Evolutionary conservation across 2,797 vertebrate species (phyloP), one percentile per base, ranked within the genome.

Genomic region (Pogonophryne albipinna): DNA sequence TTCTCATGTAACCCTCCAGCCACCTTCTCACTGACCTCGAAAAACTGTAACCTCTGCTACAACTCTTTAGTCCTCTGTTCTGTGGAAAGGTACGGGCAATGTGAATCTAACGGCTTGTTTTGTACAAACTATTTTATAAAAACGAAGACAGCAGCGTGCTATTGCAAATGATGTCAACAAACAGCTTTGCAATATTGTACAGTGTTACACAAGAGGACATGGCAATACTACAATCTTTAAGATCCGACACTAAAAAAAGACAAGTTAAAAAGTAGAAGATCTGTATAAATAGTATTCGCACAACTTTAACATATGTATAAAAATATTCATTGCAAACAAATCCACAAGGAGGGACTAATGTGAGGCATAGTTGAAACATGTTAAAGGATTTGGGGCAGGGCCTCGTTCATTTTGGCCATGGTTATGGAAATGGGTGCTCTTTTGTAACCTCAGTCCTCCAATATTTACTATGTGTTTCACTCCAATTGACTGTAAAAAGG

Each of bases 221-320:
- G 83, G 66, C 45, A 77, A 80, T 5, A 1, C 47, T 38, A 38
- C 34, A 38, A 38, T 38, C 34, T 38, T 38, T 8, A 38, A 76
- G 70, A 65, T 70, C 52, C 47, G 20, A 80, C 51, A 38, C 68
- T 67, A 78, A 78, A 76, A 76, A 85, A 71, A 83, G 53, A 91
- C 86, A 71, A 91, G 82, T 80, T 88, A 76, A 76, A 81, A 90
- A 86, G 84, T 92, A 92, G 87, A 93, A 93, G 90, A 92, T 91
- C 75, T 88, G 71, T 94, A 95, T 95, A 95, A 95, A 95, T 95
- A 95, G 82, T 77, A 66, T 84, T 80, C 77, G 85, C 62, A 92
- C 79, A 87, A 88, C 71, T 71, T 66, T 74, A 79, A 91, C 92
- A 93, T 92, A 94, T 88, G 92, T 86, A 90, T 88, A 87, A 86